Base-by-base conservation (phyloP, 2,113 vertebrate species). In the Barnardius zonarius region DNA sequence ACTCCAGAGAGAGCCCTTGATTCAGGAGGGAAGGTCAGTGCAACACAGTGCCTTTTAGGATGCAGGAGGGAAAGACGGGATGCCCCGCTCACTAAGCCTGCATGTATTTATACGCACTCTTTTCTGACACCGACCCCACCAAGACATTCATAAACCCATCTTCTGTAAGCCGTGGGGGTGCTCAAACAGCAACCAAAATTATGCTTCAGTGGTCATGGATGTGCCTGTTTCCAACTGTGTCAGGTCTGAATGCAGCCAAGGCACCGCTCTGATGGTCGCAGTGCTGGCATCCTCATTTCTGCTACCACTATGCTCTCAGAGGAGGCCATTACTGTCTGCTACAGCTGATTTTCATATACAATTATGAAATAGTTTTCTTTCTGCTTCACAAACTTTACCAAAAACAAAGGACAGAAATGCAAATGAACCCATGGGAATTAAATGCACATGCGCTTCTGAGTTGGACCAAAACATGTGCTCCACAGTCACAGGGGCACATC, bases 1-100 rank as follows among this genome's bases (percentile, higher is more conserved):
- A 41, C 17, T 84, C 54, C 55, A 61, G 63, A 68, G 78, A 70
- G 43, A 96, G 93, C 69, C 93, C 87, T 95, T 95, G 83, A 78
- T 74, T 85, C n/a, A 13, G 52, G 79, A 90, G 51, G 23, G 86
- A 96, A 96, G 91, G 93, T 94, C 93, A 94, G 61, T n/a, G 41
- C 2, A 7, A 75, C 25, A 20, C 24, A 23, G 13, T 27, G 39
- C 33, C 24, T 89, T 72, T 35, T n/a, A 73, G 62, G 43, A 63
- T 62, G 37, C 15, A 39, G 46, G 23, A 22, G 31, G 8, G 10
- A 48, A 61, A 70, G 62, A 17, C 31, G 23, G 28, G 18, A 48
- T 4, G 0, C 7, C 3, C 2, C 11, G 9, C 7, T 48, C 35
- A 19, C 7, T 41, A 41, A 62, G 67, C 5, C 18, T 52, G 30